Evolutionary conservation across 2,888 invertebrate genomes (phyloP), one percentile per base, ranked within the genome.

Genomic region (Cylindroiulus punctatus): DNA sequence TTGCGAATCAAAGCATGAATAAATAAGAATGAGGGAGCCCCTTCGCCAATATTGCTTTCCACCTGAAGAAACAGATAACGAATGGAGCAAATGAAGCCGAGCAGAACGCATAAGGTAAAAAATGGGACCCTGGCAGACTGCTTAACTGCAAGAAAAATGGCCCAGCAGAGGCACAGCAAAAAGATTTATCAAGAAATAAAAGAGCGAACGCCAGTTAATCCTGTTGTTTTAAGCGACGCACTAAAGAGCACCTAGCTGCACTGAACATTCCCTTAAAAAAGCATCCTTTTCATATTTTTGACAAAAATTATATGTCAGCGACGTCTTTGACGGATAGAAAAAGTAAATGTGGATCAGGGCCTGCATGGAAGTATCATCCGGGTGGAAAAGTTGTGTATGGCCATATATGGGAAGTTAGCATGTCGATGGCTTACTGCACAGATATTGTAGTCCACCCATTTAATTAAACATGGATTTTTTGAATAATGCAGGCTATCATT

Each of bases 1-100:
- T 65, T 65, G 65, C 26, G 65, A 65, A 65, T 65, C 65, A 65
- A 65, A 65, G 65, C 65, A 65, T 65, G 65, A 65, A 65, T 65
- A 65, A 65, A 65, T 65, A 65, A 65, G 10, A 65, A 26, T 65
- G 26, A 65, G 65, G 65, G 65, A 65, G 65, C 26, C 26, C 10
- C 57, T 57, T 57, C 22, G 57, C 57, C 65, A 65, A 65, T 65
- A 65, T 65, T 65, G 65, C 65, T 22, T 65, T 65, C 65, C 65
- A 65, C 65, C 65, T 65, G 65, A 65, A 65, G 65, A 65, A 65
- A 65, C 65, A 65, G 22, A 65, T 65, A 65, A 65, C 22, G 65
- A n/a, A 65, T 65, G 65, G 65, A 26, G 65, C 65, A 65, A 65
- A 65, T 65, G 65, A 65, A 65, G 65, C 26, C 65, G 65, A 65